Percentiles rank a stretch among this genome's conserved stretches.
Conservation (phyloP, 2,113 vertebrate species). For the Thunnus maccoyii region DNA sequence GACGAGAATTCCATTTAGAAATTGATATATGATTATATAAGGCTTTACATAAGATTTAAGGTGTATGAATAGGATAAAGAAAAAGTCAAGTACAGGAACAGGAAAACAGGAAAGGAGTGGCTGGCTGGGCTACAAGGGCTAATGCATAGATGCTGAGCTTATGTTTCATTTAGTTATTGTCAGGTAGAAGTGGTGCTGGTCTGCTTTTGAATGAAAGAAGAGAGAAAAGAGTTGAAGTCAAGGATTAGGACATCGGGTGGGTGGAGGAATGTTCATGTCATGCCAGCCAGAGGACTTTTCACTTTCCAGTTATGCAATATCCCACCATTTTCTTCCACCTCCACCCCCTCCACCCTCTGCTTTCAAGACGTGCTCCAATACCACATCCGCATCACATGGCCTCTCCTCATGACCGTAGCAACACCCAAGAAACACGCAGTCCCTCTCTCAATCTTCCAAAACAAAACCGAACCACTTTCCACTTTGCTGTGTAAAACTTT, state of each 20-base stretch:
- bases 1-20: conserved; percentile 27
- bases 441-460: conserved; percentile 45
- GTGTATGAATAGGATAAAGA: conserved; percentile 11
- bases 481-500: conserved; percentile 29
- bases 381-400: conserved; percentile 54
- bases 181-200: not conserved
- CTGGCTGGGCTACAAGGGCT: not conserved
- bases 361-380: conserved; percentile 22
- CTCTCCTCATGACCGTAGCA: conserved; percentile 41
- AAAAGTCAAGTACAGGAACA: conserved; percentile 16
- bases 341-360: not conserved
- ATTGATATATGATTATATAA: conserved; percentile 39
- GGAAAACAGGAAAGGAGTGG: conserved; percentile 13
- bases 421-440: conserved; percentile 34
- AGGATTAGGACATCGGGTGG: conserved; percentile 33
- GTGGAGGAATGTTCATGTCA: conserved; percentile 45
- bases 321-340: conserved; percentile 18
- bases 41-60: conserved; percentile 20
- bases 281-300: conserved; percentile 43
- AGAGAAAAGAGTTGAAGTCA: conserved; percentile 16
- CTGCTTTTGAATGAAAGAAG: conserved; percentile 9
- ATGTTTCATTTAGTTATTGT: conserved; percentile 22
- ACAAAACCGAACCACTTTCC: conserved; percentile 43
- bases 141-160: not conserved
- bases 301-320: conserved; percentile 65